Evolutionary conservation across 2,797 vertebrate genomes (phyloP).

Genomic region (Toxotes lorentzi): DNA sequence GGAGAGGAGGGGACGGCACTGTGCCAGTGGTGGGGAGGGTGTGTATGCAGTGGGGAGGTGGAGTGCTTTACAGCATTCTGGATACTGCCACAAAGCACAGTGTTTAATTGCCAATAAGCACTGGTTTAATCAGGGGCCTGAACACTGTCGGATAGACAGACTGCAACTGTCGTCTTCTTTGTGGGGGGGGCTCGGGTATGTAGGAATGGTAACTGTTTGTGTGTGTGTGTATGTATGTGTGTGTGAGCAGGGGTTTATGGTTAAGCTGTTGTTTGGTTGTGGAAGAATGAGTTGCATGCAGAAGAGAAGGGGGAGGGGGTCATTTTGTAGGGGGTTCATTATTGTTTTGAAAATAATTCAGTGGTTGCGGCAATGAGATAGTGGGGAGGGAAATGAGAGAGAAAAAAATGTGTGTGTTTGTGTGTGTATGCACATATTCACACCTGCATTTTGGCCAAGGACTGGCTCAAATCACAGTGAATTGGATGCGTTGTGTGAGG

Average conservation of each 20-base stretch:
- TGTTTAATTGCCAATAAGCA: slow-evolving; percentile 88
- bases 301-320: slow-evolving; percentile 20
- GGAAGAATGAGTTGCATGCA: slow-evolving; percentile 44
- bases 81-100: slow-evolving; percentile 80
- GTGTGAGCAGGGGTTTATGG: slow-evolving; percentile 34
- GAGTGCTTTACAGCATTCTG: slow-evolving; percentile 74
- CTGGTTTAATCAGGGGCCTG: slow-evolving; percentile 82
- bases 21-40: slow-evolving; percentile 73
- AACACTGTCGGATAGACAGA: slow-evolving; percentile 68
- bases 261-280: slow-evolving; percentile 56
- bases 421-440: slow-evolving; percentile 46
- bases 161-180: slow-evolving; percentile 66
- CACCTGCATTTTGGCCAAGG: slow-evolving; percentile 76
- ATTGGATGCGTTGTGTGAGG: slow-evolving; percentile 70
- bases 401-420: slow-evolving; percentile 26
- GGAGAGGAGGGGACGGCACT: slow-evolving; percentile 60
- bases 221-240: not conserved
- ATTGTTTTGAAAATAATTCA: slow-evolving; percentile 68
- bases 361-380: slow-evolving; percentile 66
- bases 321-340: slow-evolving; percentile 45
- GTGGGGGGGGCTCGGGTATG: slow-evolving; percentile 47
- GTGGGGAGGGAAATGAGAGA: slow-evolving; percentile 25
- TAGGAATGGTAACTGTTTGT: slow-evolving; percentile 31
- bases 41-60: slow-evolving; percentile 69
- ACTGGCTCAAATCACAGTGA: slow-evolving; percentile 67